Evolutionary conservation across 2,113 vertebrate genomes (phyloP).

Genomic region (Psittacula cyanocephala): DNA sequence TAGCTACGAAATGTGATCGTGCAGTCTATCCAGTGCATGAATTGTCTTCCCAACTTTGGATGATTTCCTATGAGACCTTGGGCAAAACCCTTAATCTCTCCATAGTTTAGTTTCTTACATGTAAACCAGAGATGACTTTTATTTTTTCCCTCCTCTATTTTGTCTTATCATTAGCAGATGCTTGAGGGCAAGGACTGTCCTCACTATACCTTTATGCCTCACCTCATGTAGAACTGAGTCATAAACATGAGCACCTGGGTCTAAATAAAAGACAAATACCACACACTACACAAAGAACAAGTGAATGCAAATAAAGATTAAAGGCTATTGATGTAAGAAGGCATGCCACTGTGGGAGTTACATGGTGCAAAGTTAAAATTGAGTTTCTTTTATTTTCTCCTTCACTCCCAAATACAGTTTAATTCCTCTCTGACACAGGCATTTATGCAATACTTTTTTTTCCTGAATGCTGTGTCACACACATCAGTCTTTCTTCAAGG

Average conservation of each 20-base stretch:
- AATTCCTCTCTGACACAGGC: neutral
- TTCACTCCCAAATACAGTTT: neutral
- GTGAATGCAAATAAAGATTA: neutral
- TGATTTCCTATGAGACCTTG: neutral
- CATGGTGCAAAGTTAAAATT: neutral
- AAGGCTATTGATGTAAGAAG: neutral
- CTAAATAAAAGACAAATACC: neutral
- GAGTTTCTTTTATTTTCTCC: neutral
- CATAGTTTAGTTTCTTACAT: neutral
- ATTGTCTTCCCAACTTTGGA: neutral
- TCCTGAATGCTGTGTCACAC: neutral
- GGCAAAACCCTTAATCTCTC: neutral
- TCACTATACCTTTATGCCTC: neutral
- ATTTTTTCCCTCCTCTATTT: neutral
- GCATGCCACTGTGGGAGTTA: rapidly evolving
- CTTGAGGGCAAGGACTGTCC: neutral
- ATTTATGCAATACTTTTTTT: neutral
- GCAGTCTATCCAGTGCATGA: neutral
- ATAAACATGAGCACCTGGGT: neutral
- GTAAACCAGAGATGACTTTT: neutral
- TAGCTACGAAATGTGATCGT: neutral
- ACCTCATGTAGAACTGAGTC: neutral
- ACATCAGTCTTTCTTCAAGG: neutral
- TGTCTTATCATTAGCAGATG: neutral
- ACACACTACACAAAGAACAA: neutral